Conservation (phyloP, 2,797 vertebrate species). For the Erethizon dorsatum region DNA sequence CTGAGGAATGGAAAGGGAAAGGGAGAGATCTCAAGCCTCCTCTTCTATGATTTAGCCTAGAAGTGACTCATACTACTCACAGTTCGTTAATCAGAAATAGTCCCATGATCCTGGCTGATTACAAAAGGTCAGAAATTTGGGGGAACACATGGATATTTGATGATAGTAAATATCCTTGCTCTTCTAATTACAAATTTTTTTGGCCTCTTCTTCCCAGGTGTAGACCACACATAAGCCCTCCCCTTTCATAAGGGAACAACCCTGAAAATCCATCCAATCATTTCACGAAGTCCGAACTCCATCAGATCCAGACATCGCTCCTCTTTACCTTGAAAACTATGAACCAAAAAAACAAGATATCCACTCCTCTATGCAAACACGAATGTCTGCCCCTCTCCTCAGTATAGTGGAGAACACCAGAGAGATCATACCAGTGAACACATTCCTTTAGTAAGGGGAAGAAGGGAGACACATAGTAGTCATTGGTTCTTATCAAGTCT, state of each 20-base stretch:
- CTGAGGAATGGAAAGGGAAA: not conserved
- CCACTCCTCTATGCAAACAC: not conserved
- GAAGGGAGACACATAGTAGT: not conserved
- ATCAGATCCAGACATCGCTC: not conserved
- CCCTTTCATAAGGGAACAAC: not conserved
- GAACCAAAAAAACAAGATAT: not conserved
- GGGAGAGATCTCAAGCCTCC: not conserved
- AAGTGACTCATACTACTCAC: not conserved
- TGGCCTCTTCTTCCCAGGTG: not conserved
- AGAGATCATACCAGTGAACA: not conserved
- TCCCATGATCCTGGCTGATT: not conserved
- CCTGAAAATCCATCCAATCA: not conserved
- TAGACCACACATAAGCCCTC: not conserved
- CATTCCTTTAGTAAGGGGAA: not conserved
- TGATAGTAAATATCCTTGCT: not conserved
- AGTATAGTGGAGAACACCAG: not conserved
- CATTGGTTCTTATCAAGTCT: not conserved
- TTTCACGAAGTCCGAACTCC: not conserved
- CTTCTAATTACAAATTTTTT: conserved; percentile 6
- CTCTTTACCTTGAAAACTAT: not conserved
- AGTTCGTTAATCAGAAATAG: not conserved
- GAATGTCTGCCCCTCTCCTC: not conserved
- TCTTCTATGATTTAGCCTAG: not conserved
- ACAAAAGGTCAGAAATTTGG: not conserved
- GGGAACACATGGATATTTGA: not conserved